Base-by-base conservation (phyloP, 2,888 invertebrate species). In the Nowickia ferox region DNA sequence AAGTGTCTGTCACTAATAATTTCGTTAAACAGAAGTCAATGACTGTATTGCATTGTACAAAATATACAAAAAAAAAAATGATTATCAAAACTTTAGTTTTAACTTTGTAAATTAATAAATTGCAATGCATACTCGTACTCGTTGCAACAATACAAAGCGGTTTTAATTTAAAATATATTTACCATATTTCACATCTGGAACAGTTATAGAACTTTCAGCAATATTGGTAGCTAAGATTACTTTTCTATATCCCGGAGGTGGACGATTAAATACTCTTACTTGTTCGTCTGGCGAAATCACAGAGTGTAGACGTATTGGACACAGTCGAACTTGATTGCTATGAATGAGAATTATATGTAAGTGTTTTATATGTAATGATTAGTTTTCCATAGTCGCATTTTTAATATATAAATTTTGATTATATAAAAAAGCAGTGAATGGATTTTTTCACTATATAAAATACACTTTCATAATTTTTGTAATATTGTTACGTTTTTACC, bases 1-100 rank as follows among this genome's bases (percentile, higher is more conserved):
- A 93, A 1, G 94, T 93, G 91, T 98, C 97, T 63, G 96, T 95
- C 6, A 96, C 94, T 88, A 98, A 92, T 51, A 95, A 94, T 93
- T 98, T 98, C 80, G 97, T 97, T 82, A 98, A 93, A 92, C 98
- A 99, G 93, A 97, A 98, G 93, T 99, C 99, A 89, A 99, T 96
- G 63, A 99, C 98, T 91, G 57, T n/a, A 44, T 30, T 11, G 4
- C 9, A 57, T 30, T 38, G 66, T 8, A 74, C 71, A 74, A 42
- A 71, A 30, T 30, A 30, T 30, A 30, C 5, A 77, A 46, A 8
- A 1, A 61, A 48, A 19, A 1, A 61, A 48, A 19, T 38, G 38
- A n/a, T 17, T 15, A 71, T 17, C 22, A 61, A 22, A 65, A 46
- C 46, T 46, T 15, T 22, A 22, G 5, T 13, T 46, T 46, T 22